A percentile compares a stretch with the other conserved stretches of the same genome.
Conservation (phyloP, 2,113 vertebrate genomes). For the Lontra canadensis region DNA sequence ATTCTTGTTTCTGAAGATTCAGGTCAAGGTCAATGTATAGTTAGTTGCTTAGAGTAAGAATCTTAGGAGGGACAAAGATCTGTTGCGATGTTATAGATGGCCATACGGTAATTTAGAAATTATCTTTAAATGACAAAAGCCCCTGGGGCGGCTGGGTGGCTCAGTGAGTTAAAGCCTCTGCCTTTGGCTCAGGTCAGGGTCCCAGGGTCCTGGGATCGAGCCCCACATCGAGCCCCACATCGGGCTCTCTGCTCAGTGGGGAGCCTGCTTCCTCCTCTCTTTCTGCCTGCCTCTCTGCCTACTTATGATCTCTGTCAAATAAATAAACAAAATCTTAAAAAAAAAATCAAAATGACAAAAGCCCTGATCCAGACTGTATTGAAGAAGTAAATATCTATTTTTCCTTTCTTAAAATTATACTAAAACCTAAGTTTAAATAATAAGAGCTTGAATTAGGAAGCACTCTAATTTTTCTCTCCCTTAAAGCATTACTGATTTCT, state of each 20-base stretch:
- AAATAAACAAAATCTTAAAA: too few species aligned
- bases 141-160: too few species aligned
- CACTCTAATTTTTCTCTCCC: background rate
- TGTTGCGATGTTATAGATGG: constrained; percentile 1
- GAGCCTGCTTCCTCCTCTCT: too few species aligned
- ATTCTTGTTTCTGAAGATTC: constrained; percentile 20
- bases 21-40: background rate
- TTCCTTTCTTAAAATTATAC: constrained; percentile 26
- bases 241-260: too few species aligned
- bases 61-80: background rate
- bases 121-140: constrained; percentile 1
- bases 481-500: background rate
- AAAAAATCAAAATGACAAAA: background rate
- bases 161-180: too few species aligned
- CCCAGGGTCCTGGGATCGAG: too few species aligned
- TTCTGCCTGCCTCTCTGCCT: too few species aligned
- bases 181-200: too few species aligned
- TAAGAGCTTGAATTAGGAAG: constrained; percentile 42
- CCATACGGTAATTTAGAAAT: background rate
- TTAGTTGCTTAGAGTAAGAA: background rate
- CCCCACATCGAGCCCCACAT: too few species aligned
- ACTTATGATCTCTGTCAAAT: too few species aligned
- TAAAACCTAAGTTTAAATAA: background rate
- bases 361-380: background rate
- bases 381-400: background rate